Percentiles rank a stretch among this genome's conserved stretches.
phyloP scores from a whole-genome alignment of 2,113 vertebrate species.

The Mobula birostris region DNA sequence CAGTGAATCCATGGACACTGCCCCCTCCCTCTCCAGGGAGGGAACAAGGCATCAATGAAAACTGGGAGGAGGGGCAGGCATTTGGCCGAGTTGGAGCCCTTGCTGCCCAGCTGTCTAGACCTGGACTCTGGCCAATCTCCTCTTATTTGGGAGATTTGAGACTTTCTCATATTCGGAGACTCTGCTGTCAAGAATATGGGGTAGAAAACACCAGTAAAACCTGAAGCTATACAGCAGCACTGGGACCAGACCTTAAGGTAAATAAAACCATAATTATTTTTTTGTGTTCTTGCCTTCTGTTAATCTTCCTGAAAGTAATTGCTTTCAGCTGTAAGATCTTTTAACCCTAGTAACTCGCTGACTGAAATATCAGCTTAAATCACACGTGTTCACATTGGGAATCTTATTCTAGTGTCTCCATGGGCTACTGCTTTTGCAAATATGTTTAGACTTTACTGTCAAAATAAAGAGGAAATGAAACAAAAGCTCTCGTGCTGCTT shows the following conservation, averaged over 20 bases:
- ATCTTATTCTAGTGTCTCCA: background rate
- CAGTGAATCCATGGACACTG: too few species aligned
- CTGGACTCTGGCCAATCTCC: too few species aligned
- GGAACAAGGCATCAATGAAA: too few species aligned
- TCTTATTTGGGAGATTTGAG: background rate
- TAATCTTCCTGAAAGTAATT: background rate
- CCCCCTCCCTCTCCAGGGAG: too few species aligned
- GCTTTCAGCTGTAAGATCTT: background rate
- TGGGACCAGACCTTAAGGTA: background rate
- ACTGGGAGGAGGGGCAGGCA: too few species aligned
- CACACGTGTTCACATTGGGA: background rate
- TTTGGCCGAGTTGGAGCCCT: too few species aligned
- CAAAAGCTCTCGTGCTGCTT: background rate
- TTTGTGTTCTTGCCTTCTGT: background rate
- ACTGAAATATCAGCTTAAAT: background rate
- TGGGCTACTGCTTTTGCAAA: background rate
- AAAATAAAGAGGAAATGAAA: background rate
- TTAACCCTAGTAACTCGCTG: background rate
- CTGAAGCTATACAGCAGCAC: background rate
- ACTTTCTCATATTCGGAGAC: background rate
- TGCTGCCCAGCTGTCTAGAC: too few species aligned
- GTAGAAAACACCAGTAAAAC: background rate
- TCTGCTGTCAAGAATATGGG: background rate
- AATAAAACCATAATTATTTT: constrained; percentile 17
- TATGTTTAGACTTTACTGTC: constrained; percentile 5